A percentile compares a stretch with the other conserved stretches of the same genome.
Evolutionary conservation across 2,113 vertebrate genomes (phyloP).

Genomic region (Campylomormyrus numenius): DNA sequence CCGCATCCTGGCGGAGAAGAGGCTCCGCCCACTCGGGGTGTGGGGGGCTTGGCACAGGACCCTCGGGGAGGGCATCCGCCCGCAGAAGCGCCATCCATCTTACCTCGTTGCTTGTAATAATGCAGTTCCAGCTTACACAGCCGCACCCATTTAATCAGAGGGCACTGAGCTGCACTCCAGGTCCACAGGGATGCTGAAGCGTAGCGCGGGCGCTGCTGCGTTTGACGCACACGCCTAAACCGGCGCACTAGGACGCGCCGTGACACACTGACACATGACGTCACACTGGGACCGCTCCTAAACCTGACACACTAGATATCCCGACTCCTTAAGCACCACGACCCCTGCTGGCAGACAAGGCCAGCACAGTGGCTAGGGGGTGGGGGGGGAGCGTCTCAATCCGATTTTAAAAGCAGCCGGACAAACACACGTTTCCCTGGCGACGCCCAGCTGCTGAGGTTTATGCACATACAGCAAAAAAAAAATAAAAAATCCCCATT

Average conservation of each 20-base stretch:
- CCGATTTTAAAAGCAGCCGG: neutral
- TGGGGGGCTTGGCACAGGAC: neutral
- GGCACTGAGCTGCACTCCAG: neutral
- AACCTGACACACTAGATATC: neutral
- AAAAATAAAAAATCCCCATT: slow-evolving; percentile 6
- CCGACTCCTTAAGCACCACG: neutral
- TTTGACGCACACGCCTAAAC: neutral
- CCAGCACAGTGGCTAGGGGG: neutral
- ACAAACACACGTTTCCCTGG: neutral
- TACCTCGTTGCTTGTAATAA: neutral
- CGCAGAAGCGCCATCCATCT: neutral
- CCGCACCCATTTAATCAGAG: neutral
- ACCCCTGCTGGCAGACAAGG: neutral
- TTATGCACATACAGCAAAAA: slow-evolving; percentile 1
- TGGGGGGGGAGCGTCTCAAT: neutral
- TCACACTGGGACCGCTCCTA: neutral
- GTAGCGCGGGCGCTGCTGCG: neutral
- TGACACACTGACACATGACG: neutral
- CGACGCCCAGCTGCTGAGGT: neutral
- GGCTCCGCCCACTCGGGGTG: neutral
- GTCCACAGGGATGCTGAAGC: neutral
- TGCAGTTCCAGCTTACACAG: neutral
- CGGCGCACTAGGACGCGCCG: neutral
- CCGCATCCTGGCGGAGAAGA: neutral
- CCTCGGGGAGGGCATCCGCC: neutral